Percentiles rank a stretch among this genome's conserved stretches.
Conservation (phyloP, 2,797 vertebrate species). For the Alauda arvensis region DNA sequence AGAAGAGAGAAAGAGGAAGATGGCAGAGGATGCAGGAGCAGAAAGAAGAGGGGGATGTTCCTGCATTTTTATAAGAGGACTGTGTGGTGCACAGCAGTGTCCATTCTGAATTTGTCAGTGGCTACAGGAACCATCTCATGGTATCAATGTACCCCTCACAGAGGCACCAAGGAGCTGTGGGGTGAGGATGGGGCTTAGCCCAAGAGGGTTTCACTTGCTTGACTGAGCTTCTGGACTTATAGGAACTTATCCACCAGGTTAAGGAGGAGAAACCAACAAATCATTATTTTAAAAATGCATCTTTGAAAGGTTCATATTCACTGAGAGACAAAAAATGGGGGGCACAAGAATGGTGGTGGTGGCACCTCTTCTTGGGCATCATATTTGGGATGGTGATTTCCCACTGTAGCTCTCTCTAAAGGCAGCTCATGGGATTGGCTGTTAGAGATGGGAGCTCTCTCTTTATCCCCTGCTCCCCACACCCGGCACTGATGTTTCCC, state of each 20-base stretch:
- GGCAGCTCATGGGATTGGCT: not conserved
- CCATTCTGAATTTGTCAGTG: not conserved
- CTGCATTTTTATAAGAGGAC: not conserved
- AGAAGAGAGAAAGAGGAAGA: not conserved
- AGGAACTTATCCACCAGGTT: not conserved
- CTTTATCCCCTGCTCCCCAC: not conserved
- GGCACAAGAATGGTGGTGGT: not conserved
- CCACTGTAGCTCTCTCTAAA: not conserved
- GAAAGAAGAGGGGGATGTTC: not conserved
- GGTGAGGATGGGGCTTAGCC: not conserved
- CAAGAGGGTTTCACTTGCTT: not conserved
- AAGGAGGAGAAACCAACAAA: not conserved
- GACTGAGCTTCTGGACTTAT: not conserved
- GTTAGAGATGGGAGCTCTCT: not conserved
- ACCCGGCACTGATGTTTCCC: not conserved
- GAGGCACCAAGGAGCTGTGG: not conserved
- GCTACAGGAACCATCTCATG: not conserved
- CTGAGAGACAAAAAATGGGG: not conserved
- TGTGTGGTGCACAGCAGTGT: not conserved
- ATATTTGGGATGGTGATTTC: not conserved
- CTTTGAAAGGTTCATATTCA: not conserved
- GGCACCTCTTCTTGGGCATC: not conserved
- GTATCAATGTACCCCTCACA: accelerated
- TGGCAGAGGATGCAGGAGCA: not conserved
- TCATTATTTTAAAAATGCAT: not conserved